Percentiles rank a stretch among this genome's conserved stretches.
Conservation (phyloP, 2,888 invertebrate genomes). For the Drosophila siamana region DNA sequence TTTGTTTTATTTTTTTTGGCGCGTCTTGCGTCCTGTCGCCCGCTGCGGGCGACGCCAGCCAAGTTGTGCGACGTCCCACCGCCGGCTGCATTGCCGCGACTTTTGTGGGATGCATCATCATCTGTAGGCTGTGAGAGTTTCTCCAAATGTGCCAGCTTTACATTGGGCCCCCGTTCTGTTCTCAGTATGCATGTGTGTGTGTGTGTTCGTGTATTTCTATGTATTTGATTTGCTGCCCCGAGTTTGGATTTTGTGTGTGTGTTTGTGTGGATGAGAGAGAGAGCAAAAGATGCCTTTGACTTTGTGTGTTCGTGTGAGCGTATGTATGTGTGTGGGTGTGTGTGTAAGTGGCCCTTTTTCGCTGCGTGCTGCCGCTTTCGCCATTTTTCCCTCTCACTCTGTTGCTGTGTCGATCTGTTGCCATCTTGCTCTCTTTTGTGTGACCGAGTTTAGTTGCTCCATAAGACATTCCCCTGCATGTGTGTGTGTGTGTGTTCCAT, state of each 20-base stretch:
- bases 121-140: slow-evolving; percentile 24
- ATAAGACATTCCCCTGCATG: slow-evolving; percentile 28
- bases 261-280: background rate
- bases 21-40: slow-evolving; percentile 20
- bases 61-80: slow-evolving; percentile 2
- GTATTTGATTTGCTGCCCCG: slow-evolving; percentile 1
- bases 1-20: background rate
- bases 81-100: slow-evolving; percentile 17
- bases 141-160: slow-evolving; percentile 4
- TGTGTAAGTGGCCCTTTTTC: slow-evolving; percentile 12
- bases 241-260: background rate
- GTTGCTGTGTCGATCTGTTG: slow-evolving; percentile 6
- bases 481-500: slow-evolving; percentile 21
- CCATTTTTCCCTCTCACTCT: slow-evolving; percentile 8
- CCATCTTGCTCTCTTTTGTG: slow-evolving; percentile 23
- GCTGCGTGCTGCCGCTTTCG: slow-evolving; percentile 32
- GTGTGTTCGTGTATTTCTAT: slow-evolving; percentile 5
- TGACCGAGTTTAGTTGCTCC: slow-evolving; percentile 36
- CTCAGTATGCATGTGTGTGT: slow-evolving; percentile 1
- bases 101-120: slow-evolving; percentile 6
- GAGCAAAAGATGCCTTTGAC: background rate
- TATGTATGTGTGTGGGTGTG: slow-evolving; percentile 14
- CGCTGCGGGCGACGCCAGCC: background rate
- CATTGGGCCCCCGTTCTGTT: slow-evolving; percentile 8
- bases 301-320: slow-evolving; percentile 8